Conservation (phyloP, 2,113 vertebrate genomes). For the Cavia aperea region DNA sequence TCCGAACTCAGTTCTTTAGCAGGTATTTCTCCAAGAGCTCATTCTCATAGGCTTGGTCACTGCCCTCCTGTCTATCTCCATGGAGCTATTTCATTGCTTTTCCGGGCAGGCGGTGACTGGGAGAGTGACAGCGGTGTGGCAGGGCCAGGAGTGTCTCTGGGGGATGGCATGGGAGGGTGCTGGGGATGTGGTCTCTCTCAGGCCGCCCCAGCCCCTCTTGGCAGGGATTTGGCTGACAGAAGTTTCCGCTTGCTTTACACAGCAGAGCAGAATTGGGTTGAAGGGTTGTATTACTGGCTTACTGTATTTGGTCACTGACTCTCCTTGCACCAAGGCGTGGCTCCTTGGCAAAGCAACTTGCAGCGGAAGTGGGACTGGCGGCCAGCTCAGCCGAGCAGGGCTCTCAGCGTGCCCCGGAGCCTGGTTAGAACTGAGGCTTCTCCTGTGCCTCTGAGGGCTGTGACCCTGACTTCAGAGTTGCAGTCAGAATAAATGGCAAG, state of each 20-base stretch:
- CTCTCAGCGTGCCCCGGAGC: not conserved
- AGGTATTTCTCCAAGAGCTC: not conserved
- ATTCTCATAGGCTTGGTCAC: not conserved
- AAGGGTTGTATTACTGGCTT: not conserved
- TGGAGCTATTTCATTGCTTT: not conserved
- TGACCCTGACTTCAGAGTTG: not conserved
- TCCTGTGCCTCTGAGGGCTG: not conserved
- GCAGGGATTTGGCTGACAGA: not conserved
- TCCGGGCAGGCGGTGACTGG: accelerated
- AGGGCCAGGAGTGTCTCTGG: accelerated
- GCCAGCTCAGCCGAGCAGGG: not conserved
- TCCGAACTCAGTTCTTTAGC: not conserved
- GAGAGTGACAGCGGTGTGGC: not conserved
- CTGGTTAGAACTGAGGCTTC: not conserved
- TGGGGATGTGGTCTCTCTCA: not conserved
- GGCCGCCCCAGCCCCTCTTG: not conserved
- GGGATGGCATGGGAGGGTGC: not conserved
- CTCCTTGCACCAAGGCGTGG: not conserved
- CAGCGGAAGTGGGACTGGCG: conserved; percentile 29
- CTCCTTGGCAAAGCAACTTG: conserved; percentile 47
- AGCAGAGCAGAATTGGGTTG: not conserved
- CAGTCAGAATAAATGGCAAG: not conserved
- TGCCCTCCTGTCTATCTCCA: not conserved
- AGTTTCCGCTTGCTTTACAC: not conserved
- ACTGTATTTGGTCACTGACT: conserved; percentile 29